Percentiles rank a stretch among this genome's conserved stretches.
These are phyloP conservation scores for Amiota communis DNA, from an alignment of 2,888 invertebrate species.

Conservation along the genomic window DNA sequence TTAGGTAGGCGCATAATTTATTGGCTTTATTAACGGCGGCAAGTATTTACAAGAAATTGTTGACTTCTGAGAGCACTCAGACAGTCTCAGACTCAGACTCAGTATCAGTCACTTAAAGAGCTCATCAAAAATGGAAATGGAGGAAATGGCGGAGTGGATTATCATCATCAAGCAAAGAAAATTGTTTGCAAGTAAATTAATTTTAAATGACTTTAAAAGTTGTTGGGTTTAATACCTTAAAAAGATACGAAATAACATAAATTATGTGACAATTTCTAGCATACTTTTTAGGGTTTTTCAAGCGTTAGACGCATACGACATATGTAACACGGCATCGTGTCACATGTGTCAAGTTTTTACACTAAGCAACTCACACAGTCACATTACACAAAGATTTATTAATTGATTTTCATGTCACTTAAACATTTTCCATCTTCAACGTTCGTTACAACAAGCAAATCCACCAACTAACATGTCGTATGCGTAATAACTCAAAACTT, in stretches of 20 bases:
- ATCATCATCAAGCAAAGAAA: slow-evolving; percentile 32
- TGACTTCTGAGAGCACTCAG: neutral
- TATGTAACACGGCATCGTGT: neutral
- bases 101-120: slow-evolving; percentile 26
- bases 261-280: slow-evolving; percentile 37
- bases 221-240: neutral
- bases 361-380: neutral
- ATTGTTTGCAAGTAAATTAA: slow-evolving; percentile 33
- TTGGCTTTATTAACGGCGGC: slow-evolving; percentile 54
- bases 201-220: slow-evolving; percentile 47
- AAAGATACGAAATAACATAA: slow-evolving; percentile 18
- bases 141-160: neutral
- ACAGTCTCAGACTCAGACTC: neutral
- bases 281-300: neutral
- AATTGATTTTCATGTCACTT: too few relatives aligned
- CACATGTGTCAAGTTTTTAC: slow-evolving; percentile 13
- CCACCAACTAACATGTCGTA: neutral
- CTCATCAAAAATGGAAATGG: slow-evolving; percentile 47
- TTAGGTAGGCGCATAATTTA: slow-evolving; percentile 50
- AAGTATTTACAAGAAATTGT: neutral
- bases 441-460: too few relatives aligned
- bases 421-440: too few relatives aligned
- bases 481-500: neutral
- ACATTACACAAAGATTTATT: too few relatives aligned
- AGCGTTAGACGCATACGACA: too few relatives aligned